phyloP scores from a whole-genome alignment of 2,797 vertebrate genomes.

The Cyprinodon diabolis region DNA sequence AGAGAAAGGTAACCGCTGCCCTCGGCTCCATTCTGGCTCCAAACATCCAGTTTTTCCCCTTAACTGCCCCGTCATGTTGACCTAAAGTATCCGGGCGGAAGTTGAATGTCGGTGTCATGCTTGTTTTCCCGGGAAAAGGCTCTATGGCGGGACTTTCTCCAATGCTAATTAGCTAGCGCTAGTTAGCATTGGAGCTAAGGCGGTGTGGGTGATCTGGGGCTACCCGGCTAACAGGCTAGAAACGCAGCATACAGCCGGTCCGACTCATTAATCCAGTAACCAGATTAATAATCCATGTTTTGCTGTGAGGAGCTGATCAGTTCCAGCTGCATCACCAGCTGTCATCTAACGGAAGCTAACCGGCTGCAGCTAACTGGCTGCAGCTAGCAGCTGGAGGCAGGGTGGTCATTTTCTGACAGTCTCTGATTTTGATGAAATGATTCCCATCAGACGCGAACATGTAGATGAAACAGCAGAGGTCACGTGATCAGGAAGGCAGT shows the following conservation, averaged over 20 bases:
- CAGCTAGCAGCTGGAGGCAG: conserved; percentile 12
- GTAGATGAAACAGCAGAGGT: conserved; percentile 15
- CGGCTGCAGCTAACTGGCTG: conserved; percentile 2
- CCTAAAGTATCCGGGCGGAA: fast-evolving
- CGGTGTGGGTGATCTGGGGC: conserved; percentile 72
- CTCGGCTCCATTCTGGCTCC: conserved; percentile 23
- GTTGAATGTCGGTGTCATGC: neutral
- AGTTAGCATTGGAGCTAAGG: conserved; percentile 63
- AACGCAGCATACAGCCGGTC: neutral
- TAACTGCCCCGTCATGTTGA: conserved; percentile 32
- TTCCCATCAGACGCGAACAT: conserved; percentile 5
- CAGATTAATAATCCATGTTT: neutral
- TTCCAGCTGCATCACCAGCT: conserved; percentile 16
- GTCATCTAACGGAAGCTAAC: conserved; percentile 25
- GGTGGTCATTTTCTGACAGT: neutral
- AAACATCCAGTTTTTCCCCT: conserved; percentile 43
- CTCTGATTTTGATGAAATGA: fast-evolving
- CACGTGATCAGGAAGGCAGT: conserved; percentile 29
- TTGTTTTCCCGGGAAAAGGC: neutral
- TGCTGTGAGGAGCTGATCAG: neutral
- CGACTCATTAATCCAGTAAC: fast-evolving
- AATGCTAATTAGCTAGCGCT: conserved; percentile 65
- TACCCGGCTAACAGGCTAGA: conserved; percentile 38
- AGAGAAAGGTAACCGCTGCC: conserved; percentile 87
- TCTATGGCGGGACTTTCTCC: conserved; percentile 59